phyloP scores from a whole-genome alignment of 2,888 invertebrate genomes.

The Tetragonisca angustula region DNA sequence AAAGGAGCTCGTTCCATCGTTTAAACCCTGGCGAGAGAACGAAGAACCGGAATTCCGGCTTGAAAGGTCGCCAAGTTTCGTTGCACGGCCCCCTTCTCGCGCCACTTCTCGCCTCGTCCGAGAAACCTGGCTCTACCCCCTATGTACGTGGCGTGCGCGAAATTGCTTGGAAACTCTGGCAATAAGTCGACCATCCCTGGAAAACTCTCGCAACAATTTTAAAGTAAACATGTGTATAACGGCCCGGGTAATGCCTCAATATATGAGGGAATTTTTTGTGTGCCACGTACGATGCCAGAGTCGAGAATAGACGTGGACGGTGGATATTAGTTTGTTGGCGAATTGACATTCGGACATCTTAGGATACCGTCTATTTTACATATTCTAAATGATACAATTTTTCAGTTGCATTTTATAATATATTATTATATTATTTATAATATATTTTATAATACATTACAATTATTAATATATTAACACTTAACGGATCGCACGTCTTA shows the following conservation, averaged over 20 bases:
- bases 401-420: no score
- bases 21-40: conserved; percentile 44
- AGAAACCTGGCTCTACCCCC: conserved; percentile 22
- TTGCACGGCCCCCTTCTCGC: conserved; percentile 38
- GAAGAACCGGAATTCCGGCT: conserved; percentile 52
- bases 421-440: no score
- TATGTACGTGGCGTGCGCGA: conserved; percentile 49
- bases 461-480: no score
- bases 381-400: no score
- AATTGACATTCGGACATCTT: no score
- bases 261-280: no score
- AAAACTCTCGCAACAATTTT: conserved; percentile 30
- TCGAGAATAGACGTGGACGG: no score
- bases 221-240: conserved; percentile 10
- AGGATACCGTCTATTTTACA: no score
- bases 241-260: neutral
- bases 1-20: conserved; percentile 49
- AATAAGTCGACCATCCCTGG: conserved; percentile 50
- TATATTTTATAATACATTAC: no score
- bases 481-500: no score
- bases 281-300: no score
- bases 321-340: no score
- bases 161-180: conserved; percentile 62
- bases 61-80: conserved; percentile 64
- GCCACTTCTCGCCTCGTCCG: conserved; percentile 45